A percentile compares a stretch with the other conserved stretches of the same genome.
These are phyloP conservation scores for Heliconius himera DNA, from an alignment of 1,140 invertebrate genomes.

Conservation along the genomic window DNA sequence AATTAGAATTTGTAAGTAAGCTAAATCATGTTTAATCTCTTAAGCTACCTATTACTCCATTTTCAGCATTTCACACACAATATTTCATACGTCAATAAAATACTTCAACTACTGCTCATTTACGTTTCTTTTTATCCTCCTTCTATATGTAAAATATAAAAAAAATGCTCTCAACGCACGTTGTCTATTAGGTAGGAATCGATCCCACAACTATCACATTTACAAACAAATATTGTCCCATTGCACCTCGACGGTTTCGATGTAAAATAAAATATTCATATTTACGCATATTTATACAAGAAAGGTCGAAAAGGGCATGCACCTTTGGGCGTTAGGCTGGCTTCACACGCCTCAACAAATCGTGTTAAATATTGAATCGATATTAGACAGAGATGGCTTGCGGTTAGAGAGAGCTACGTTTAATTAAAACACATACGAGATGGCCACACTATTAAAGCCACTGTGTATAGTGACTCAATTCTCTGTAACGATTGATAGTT, in stretches of 20 bases:
- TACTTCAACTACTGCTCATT: too few species aligned
- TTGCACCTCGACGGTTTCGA: not conserved
- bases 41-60: too few species aligned
- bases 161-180: too few species aligned
- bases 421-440: slow-evolving; percentile 36
- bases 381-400: slow-evolving; percentile 35
- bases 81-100: too few species aligned
- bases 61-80: too few species aligned
- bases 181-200: too few species aligned
- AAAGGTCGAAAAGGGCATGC: slow-evolving; percentile 20
- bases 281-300: not conserved
- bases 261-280: not conserved
- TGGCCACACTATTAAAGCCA: not conserved
- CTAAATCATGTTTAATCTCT: too few species aligned
- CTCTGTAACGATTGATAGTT: not conserved
- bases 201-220: too few species aligned
- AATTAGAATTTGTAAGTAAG: too few species aligned
- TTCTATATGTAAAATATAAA: too few species aligned
- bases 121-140: too few species aligned
- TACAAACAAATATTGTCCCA: too few species aligned
- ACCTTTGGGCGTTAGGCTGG: slow-evolving; percentile 36
- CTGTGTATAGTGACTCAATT: not conserved
- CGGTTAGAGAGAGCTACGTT: slow-evolving; percentile 27
- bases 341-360: slow-evolving; percentile 42
- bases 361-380: slow-evolving; percentile 45